Evolutionary conservation across 1,140 invertebrate genomes (phyloP), one percentile per base, ranked within the genome.

Genomic region (Alviniconcha marisindica): DNA sequence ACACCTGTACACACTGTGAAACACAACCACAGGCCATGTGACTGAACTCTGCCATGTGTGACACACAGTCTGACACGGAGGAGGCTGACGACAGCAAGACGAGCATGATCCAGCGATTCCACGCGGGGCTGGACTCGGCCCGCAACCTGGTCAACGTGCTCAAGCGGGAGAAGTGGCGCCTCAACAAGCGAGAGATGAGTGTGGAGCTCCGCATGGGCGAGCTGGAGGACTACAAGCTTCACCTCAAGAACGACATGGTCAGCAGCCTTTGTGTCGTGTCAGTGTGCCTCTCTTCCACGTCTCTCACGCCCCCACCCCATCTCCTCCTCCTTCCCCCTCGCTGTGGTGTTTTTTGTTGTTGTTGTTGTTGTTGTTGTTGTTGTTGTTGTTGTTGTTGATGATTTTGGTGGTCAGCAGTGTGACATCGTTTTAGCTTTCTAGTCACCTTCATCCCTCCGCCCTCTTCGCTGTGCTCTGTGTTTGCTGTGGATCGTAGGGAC

Each of bases 201-300:
- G 85, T 91, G 28, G 90, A 91, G 66, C 63, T 91, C 51, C 83
- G 88, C 36, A 89, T 89, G 85, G 89, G 87, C 4, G 90, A 91
- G 86, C 84, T 91, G 63, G 90, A 91, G 42, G 90, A 91, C 44
- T 90, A 90, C 84, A 91, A 90, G 63, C 76, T 63, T 0, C 90
- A 91, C 71, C 78, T 91, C 21, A 90, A 88, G 74, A 80, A 84
- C 28, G 90, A 91, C 71, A 90, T 91, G 90, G 90, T 91, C 56
- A 82, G 77, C 12, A 10, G 5, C 5, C 63, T 7, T 7, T 69
- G 63, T 28, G 24, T n/a, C n/a, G 10, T 36, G 56, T 60, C 21
- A 63, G 1, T 24, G 56, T 28, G 24, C 1, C 1, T n/a, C 31
- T 63, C 31, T n/a, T 1, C 24, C 24, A 63, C 24, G 31, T 63